These are phyloP conservation scores for Ptilodon capucinus DNA, from an alignment of 2,888 invertebrate genomes.

Conservation along the genomic window DNA sequence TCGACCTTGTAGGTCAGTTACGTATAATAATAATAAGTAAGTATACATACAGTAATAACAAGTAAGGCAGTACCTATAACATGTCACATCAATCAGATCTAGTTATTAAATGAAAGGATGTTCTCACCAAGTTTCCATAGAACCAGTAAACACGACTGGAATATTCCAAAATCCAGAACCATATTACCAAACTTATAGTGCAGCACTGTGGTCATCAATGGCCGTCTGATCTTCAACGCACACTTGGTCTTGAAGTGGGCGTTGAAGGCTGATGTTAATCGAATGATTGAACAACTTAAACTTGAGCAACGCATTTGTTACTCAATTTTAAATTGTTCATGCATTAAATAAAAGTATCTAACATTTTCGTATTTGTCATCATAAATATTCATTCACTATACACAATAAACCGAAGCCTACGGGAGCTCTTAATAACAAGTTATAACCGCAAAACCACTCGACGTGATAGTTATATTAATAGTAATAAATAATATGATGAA, in stretches of 20 bases:
- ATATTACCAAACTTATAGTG: slow-evolving; percentile 40
- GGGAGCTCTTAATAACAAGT: slow-evolving; percentile 10
- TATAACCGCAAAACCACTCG: slow-evolving; percentile 27
- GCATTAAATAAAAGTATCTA: too few relatives aligned
- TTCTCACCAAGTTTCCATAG: slow-evolving; percentile 51
- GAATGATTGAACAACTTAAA: background rate
- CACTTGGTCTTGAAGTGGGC: slow-evolving; percentile 41
- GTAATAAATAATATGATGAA: too few relatives aligned
- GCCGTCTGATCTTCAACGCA: slow-evolving; percentile 32
- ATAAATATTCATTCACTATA: too few relatives aligned
- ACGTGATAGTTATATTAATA: background rate
- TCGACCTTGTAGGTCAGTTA: slow-evolving; percentile 35
- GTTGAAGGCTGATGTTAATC: slow-evolving; percentile 33
- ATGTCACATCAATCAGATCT: too few relatives aligned
- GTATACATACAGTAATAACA: too few relatives aligned
- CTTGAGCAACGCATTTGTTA: too few relatives aligned
- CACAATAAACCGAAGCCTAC: background rate
- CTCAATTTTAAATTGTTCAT: too few relatives aligned
- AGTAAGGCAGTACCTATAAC: too few relatives aligned
- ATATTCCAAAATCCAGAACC: slow-evolving; percentile 34
- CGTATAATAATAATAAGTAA: too few relatives aligned
- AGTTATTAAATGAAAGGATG: too few relatives aligned
- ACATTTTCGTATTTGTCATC: too few relatives aligned
- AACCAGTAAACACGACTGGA: slow-evolving; percentile 26
- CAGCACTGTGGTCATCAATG: slow-evolving; percentile 34